phyloP scores from a whole-genome alignment of 2,797 vertebrate genomes.

The Pogoniulus pusillus region DNA sequence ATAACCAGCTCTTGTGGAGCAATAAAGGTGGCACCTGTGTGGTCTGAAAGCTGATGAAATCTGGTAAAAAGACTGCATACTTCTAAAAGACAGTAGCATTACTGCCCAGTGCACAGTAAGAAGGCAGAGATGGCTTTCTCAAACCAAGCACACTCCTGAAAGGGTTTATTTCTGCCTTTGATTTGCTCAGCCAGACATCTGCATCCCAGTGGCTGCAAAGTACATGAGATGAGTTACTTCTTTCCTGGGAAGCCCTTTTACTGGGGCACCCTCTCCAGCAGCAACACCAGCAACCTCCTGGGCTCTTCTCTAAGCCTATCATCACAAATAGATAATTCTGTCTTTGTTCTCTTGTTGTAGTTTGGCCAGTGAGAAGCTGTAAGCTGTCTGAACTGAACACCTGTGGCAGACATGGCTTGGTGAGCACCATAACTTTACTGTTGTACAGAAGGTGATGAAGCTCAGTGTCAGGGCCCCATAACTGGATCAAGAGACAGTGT shows the following conservation, averaged over 20 bases:
- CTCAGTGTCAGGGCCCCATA: not conserved
- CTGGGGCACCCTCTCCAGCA: not conserved
- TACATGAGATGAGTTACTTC: not conserved
- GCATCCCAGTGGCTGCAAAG: rapidly evolving
- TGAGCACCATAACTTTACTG: not conserved
- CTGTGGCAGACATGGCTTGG: not conserved
- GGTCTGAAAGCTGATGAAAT: not conserved
- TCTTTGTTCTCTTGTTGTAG: not conserved
- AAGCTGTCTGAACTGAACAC: not conserved
- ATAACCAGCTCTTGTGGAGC: not conserved
- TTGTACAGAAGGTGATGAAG: rapidly evolving
- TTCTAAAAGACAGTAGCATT: not conserved
- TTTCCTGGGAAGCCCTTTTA: not conserved
- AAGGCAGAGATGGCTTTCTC: not conserved
- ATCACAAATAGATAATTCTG: not conserved
- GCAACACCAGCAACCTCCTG: not conserved
- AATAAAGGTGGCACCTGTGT: not conserved
- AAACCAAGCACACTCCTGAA: rapidly evolving
- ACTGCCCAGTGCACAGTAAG: not conserved
- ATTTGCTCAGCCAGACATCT: not conserved
- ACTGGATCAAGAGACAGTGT: not conserved
- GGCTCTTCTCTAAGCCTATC: not conserved
- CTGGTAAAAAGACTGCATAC: not conserved
- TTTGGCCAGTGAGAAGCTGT: not conserved
- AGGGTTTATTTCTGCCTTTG: not conserved